Evolutionary conservation across 2,888 invertebrate species (phyloP), one percentile per base, ranked within the genome.

Genomic region (Muschampia plurimacula): DNA sequence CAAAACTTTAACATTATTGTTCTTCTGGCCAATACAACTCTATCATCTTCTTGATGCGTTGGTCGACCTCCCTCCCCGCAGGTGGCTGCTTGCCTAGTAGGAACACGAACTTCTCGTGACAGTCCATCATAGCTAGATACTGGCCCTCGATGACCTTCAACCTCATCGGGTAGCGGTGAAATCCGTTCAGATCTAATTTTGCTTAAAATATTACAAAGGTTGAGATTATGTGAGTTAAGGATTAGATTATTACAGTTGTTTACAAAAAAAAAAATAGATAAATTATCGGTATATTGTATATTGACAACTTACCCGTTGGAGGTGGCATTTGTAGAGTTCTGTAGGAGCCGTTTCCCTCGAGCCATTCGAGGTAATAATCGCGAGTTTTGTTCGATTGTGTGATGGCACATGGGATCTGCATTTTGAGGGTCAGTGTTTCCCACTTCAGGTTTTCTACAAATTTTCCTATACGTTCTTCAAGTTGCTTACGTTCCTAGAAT

Each of bases 91-190:
- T 88, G 32, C 88, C 89, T 52, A 92, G 78, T 49, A 92, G 81
- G 79, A 92, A 90, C 28, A 90, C 86, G 74, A 89, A 89, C 78
- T 88, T 89, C 77, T 91, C 91, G 73, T 87, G 86, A 73, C 92
- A 92, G 80, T 92, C 91, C 89, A 92, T 90, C 90, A 91, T 89
- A 57, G 86, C 89, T 1, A 92, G 81, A 78, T 89, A 90, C 64
- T 85, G 84, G 3, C 81, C 81, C 64, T 90, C 89, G 41, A 91
- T 84, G 10, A 88, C 80, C 78, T 90, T 91, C 77, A 92, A 77
- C 9, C 89, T 83, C 89, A 91, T 88, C 4, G 88, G 89, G 80
- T 90, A 89, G 28, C 89, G 90, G 77, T 89, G 84, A 77, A 90
- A 84, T n/a, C 84, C 84, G 0, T 85, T 80, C 64, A 89, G 72